phyloP scores from a whole-genome alignment of 1,140 invertebrate species.

The Drosophila orosa region DNA sequence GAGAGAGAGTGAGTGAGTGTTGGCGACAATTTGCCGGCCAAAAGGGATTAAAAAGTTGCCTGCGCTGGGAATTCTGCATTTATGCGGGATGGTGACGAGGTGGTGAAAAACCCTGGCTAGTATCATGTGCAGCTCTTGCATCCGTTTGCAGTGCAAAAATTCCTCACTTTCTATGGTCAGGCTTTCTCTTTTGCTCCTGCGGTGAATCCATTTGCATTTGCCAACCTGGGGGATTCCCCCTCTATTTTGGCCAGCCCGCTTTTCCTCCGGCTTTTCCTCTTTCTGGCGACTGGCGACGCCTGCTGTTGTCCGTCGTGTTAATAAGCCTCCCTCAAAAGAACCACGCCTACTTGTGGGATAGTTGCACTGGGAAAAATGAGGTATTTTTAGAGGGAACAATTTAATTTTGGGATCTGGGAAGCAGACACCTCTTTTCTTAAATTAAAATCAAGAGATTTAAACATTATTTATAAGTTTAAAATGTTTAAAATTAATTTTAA shows the following conservation, averaged over 20 bases:
- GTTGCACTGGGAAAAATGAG: not conserved
- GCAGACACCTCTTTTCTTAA: not conserved
- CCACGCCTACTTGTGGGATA: slow-evolving; percentile 2
- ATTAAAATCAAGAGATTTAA: no score
- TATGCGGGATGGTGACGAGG: slow-evolving; percentile 39
- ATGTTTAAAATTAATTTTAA: no score
- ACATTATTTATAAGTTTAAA: no score
- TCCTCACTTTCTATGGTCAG: slow-evolving; percentile 58
- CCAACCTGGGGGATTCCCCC: slow-evolving; percentile 42
- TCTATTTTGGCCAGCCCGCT: not conserved
- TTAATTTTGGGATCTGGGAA: not conserved
- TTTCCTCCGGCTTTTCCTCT: slow-evolving; percentile 1
- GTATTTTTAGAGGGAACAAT: not conserved
- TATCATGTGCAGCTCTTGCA: slow-evolving; percentile 30
- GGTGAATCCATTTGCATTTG: slow-evolving; percentile 69
- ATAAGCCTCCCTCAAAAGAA: slow-evolving; percentile 35
- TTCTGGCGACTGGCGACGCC: slow-evolving; percentile 3
- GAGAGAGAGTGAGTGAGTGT: not conserved
- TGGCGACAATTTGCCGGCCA: slow-evolving; percentile 74
- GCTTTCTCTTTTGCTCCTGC: slow-evolving; percentile 21
- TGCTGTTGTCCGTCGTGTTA: slow-evolving; percentile 41
- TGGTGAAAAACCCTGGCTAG: not conserved
- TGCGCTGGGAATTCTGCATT: slow-evolving; percentile 60
- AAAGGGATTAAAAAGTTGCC: slow-evolving; percentile 77
- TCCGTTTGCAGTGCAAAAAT: slow-evolving; percentile 47